Evolutionary conservation across 2,888 invertebrate species (phyloP), one percentile per base, ranked within the genome.

Genomic region (Synergus gifuensis): DNA sequence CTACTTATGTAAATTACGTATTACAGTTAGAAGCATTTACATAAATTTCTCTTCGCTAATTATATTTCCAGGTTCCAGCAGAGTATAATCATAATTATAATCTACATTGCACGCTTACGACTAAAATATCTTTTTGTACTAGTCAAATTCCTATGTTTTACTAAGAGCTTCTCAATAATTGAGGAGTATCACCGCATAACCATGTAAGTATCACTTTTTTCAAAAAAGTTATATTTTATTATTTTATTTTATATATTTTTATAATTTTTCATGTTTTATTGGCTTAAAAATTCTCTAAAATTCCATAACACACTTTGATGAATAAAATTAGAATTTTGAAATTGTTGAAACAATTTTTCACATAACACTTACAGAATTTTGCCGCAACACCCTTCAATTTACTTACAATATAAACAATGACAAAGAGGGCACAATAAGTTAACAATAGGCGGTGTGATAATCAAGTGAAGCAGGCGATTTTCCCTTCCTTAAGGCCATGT

Each of bases 61-160:
- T 28, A 28, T 16, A n/a, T 16, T 22, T 62, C 62, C 62, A 62
- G 28, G 16, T 22, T 62, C 62, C 62, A 62, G 28, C 62, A 62
- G 62, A 28, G 28, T 36, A 63, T 28, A 28, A 63, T 16, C 14
- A 12, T 63, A 28, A 36, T 14, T 36, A 63, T 63, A 36, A 63
- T 28, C 9, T 7, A 63, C 63, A 36, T 16, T 36, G 28, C 36
- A 11, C 63, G 16, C 4, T 36, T 14, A 63, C 36, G 36, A 36
- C 36, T 63, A 63, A 63, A 63, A 28, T 63, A 28, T 28, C 16
- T 12, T 36, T 63, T 63, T 63, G 63, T 63, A 63, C 36, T 63
- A 63, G 22, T 62, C 5, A 22, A 63, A 63, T 28, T 36, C 36
- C 36, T 63, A 63, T 14, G 12, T 0, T 63, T 28, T 36, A 28